Evolutionary conservation across 53 echinoderm and acorn worm genomes (phyloP).

Genomic region (Temnopleurus reevesii): DNA sequence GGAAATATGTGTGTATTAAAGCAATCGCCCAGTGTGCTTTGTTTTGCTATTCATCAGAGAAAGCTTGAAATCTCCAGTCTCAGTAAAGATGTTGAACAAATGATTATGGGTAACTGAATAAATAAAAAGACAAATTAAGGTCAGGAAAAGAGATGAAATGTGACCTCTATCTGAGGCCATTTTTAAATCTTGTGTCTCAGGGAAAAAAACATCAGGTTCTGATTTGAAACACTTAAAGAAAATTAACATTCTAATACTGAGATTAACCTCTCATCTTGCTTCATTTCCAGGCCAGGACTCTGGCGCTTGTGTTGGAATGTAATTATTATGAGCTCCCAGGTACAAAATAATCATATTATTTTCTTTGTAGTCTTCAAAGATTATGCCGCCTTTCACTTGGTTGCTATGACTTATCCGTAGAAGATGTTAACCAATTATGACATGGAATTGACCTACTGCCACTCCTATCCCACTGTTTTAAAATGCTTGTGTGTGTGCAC

Average conservation of each 20-base stretch:
- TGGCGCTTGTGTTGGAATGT: background rate
- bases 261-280: background rate
- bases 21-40: too few species aligned
- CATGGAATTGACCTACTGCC: background rate
- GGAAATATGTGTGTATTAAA: too few species aligned
- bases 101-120: too few species aligned
- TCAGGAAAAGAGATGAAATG: too few species aligned
- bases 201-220: background rate
- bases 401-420: background rate
- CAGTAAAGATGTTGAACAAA: too few species aligned
- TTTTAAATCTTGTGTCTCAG: background rate
- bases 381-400: background rate
- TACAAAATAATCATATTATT: background rate
- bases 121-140: too few species aligned
- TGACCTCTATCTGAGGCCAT: background rate
- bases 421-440: background rate
- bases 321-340: background rate
- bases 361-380: background rate
- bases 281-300: background rate
- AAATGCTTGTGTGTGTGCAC: too few species aligned
- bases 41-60: too few species aligned
- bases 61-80: too few species aligned
- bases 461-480: too few species aligned
- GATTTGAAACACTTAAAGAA: background rate
- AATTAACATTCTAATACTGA: slow-evolving; percentile 4